Conservation (phyloP, 1,140 invertebrate species). For the Penaeus vannamei region DNA sequence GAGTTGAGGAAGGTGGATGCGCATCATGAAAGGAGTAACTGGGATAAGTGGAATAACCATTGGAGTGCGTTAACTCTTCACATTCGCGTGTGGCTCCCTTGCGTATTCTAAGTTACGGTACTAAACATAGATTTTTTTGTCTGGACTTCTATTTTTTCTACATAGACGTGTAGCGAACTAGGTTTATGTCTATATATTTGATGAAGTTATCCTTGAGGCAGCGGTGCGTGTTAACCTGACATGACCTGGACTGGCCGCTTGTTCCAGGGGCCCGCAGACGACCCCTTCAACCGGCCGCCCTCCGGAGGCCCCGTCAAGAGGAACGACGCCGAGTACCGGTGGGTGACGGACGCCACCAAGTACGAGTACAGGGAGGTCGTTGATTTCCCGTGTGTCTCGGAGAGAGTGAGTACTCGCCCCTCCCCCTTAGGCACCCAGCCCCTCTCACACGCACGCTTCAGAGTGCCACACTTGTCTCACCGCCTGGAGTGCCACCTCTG, state of each 20-base stretch:
- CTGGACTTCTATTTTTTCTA: too few relatives aligned
- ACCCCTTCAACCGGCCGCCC: slow-evolving; percentile 65
- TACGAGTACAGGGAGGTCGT: slow-evolving; percentile 61
- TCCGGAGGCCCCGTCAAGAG: slow-evolving; percentile 67
- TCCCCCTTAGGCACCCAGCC: neutral
- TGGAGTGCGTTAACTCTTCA: too few relatives aligned
- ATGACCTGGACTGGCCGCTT: slow-evolving; percentile 11
- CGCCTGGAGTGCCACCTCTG: too few relatives aligned
- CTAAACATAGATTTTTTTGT: too few relatives aligned
- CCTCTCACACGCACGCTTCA: neutral
- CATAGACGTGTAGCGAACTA: too few relatives aligned
- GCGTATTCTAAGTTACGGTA: too few relatives aligned
- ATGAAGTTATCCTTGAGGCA: neutral
- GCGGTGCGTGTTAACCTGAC: neutral
- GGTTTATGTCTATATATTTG: neutral
- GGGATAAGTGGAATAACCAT: too few relatives aligned
- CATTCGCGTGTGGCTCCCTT: too few relatives aligned
- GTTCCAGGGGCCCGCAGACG: slow-evolving; percentile 63
- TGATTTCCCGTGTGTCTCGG: slow-evolving; percentile 38
- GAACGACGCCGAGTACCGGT: slow-evolving; percentile 67
- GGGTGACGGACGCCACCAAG: slow-evolving; percentile 65
- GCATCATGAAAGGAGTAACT: too few relatives aligned
- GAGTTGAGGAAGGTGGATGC: too few relatives aligned
- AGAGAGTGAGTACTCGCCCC: slow-evolving; percentile 22
- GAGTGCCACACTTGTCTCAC: neutral